phyloP scores from a whole-genome alignment of 2,888 invertebrate genomes.

The Ennomos quercinarius region DNA sequence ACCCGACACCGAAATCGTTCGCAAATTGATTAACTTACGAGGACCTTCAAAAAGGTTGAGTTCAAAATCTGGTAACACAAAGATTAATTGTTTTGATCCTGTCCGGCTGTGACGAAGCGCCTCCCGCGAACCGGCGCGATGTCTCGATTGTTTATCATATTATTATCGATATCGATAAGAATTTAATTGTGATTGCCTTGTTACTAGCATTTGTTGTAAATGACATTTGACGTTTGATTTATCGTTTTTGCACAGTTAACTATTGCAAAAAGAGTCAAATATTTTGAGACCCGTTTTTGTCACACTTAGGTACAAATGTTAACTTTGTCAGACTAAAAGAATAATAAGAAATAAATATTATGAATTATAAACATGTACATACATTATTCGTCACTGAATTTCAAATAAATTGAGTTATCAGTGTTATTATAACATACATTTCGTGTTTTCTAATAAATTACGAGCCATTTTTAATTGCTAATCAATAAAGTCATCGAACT shows the following conservation, averaged over 20 bases:
- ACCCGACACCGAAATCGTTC: slow-evolving; percentile 55
- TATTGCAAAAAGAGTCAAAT: no score
- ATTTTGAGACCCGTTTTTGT: no score
- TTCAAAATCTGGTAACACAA: slow-evolving; percentile 66
- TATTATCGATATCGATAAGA: slow-evolving; percentile 48
- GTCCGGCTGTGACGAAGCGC: slow-evolving; percentile 51
- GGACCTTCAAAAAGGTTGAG: slow-evolving; percentile 62
- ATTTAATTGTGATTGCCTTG: slow-evolving; percentile 32
- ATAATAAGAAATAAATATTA: no score
- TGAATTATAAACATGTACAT: no score
- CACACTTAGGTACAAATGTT: no score
- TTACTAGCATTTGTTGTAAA: slow-evolving; percentile 42
- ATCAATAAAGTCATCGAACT: slow-evolving; percentile 39
- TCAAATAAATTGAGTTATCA: background rate
- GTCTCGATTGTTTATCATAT: slow-evolving; percentile 28
- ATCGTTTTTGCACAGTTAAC: background rate
- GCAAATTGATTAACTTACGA: slow-evolving; percentile 77
- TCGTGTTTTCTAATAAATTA: slow-evolving; percentile 21
- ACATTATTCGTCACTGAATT: background rate
- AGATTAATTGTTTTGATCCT: slow-evolving; percentile 81
- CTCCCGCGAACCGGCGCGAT: slow-evolving; percentile 42
- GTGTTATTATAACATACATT: background rate
- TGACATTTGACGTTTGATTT: slow-evolving; percentile 3
- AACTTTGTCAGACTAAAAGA: background rate
- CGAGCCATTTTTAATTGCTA: slow-evolving; percentile 37